Evolutionary conservation across 1,140 invertebrate species (phyloP), one percentile per base, ranked within the genome.

Genomic region (Heliconius hermathena): DNA sequence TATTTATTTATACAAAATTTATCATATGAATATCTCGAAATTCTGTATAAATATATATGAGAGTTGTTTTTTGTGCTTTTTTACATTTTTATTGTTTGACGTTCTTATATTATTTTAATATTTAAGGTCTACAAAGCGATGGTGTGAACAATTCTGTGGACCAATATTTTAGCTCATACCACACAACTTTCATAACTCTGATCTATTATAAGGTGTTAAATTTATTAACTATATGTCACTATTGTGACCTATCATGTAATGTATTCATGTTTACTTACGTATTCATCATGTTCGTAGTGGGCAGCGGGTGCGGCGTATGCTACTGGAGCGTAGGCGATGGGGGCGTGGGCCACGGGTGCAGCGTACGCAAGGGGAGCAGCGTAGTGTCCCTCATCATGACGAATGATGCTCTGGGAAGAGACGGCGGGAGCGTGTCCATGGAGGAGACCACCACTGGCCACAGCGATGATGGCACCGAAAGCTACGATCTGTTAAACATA

Each of bases 301-400:
- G 84, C 82, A 54, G 86, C 13, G 36, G 83, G 84, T 20, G 87
- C 86, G 18, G 83, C 85, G 71, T 88, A 85, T 66, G 88, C 84
- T 20, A 81, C 86, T 22, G 94, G 88, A 70, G 86, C 86, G 83
- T 88, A 87, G 18, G 83, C 81, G 26, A 89, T 18, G 75, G 84
- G 87, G 41, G 85, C 86, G 82, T 89, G 89, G 18, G 85, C 82
- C 6, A 89, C 73, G 71, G 87, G 89, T 0, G 88, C 87, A 71
- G 88, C 89, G 76, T 90, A 87, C 22, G 89, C 90, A 9, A 91
- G 87, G 54, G 92, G 91, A 78, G 92, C 90, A 74, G 91, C 91
- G 86, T 94, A 93, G 84, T 93, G 90, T 70, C 93, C 93, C 72
- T 91, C 88, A 80, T 91, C 91, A 79, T 94, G 93, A 71, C 87